A percentile compares a stretch with the other conserved stretches of the same genome.
These are phyloP conservation scores for Lithophane semibrunnea DNA, from an alignment of 2,888 invertebrate genomes.

Conservation along the genomic window DNA sequence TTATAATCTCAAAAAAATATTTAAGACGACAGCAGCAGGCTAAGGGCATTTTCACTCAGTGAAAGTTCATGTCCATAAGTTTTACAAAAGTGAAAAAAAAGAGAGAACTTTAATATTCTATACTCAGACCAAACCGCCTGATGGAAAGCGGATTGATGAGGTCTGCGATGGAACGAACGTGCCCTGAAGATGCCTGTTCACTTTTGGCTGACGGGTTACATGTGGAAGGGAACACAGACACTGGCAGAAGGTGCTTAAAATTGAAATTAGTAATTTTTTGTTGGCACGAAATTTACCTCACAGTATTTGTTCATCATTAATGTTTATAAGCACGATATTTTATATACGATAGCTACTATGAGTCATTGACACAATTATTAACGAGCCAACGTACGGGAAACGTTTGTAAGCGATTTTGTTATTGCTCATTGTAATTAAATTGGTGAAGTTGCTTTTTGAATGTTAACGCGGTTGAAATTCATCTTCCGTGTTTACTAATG, in stretches of 20 bases:
- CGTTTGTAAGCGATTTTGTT: slow-evolving; percentile 40
- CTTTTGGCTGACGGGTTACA: not conserved
- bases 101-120: not conserved
- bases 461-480: slow-evolving; percentile 8
- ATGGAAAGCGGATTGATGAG: too few relatives aligned
- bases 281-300: not conserved
- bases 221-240: not conserved
- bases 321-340: slow-evolving; percentile 18
- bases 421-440: slow-evolving; percentile 48
- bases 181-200: not conserved
- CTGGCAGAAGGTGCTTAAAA: not conserved
- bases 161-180: not conserved
- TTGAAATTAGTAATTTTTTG: not conserved
- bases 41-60: not conserved
- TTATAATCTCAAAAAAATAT: slow-evolving; percentile 12
- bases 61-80: not conserved
- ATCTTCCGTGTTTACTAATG: slow-evolving; percentile 51
- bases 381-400: slow-evolving; percentile 53
- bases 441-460: slow-evolving; percentile 31
- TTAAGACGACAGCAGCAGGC: not conserved
- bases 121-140: not conserved
- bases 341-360: slow-evolving; percentile 34
- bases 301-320: slow-evolving; percentile 10
- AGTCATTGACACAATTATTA: slow-evolving; percentile 55
- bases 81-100: slow-evolving; percentile 3